These are phyloP conservation scores for Oscarella lobularis DNA, from an alignment of 37 sponge, comb jelly and placozoan species.

Conservation along the genomic window DNA sequence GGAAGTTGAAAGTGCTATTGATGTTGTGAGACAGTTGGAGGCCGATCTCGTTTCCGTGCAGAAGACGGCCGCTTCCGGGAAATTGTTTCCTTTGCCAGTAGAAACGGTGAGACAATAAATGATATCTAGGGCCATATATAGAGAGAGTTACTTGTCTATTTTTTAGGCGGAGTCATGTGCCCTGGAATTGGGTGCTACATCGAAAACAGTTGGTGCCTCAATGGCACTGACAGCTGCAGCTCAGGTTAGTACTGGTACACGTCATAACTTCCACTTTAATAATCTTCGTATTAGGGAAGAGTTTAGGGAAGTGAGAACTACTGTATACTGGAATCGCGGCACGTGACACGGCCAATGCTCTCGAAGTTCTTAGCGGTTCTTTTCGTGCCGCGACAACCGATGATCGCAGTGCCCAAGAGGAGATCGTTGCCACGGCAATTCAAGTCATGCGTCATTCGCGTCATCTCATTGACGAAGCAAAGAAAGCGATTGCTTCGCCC, in stretches of 20 bases:
- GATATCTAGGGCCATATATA: too few relatives aligned
- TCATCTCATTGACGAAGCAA: neutral
- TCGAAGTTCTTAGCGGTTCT: conserved; percentile 52
- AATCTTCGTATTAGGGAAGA: too few relatives aligned
- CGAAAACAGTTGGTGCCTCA: conserved; percentile 85
- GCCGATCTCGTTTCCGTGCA: conserved; percentile 27
- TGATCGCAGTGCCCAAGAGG: conserved; percentile 65
- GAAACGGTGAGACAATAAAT: conserved; percentile 23
- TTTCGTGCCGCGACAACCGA: conserved; percentile 81
- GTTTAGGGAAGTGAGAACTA: conserved; percentile 97
- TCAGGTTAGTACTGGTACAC: too few relatives aligned
- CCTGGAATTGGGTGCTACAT: conserved; percentile 78
- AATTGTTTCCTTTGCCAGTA: conserved; percentile 41
- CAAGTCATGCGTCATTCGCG: neutral
- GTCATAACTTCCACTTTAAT: too few relatives aligned
- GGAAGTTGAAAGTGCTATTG: conserved; percentile 74
- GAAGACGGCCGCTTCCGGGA: conserved; percentile 26
- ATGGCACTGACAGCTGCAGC: conserved; percentile 95
- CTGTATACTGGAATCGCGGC: conserved; percentile 96
- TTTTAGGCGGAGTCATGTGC: conserved; percentile 44
- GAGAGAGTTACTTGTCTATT: too few relatives aligned
- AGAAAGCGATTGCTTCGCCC: neutral
- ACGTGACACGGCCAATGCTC: conserved; percentile 87
- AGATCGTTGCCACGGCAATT: conserved; percentile 29
- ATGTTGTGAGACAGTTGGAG: conserved; percentile 18